These are phyloP conservation scores for Tolmerus cingulatus DNA, from an alignment of 2,888 invertebrate genomes.

Conservation along the genomic window DNA sequence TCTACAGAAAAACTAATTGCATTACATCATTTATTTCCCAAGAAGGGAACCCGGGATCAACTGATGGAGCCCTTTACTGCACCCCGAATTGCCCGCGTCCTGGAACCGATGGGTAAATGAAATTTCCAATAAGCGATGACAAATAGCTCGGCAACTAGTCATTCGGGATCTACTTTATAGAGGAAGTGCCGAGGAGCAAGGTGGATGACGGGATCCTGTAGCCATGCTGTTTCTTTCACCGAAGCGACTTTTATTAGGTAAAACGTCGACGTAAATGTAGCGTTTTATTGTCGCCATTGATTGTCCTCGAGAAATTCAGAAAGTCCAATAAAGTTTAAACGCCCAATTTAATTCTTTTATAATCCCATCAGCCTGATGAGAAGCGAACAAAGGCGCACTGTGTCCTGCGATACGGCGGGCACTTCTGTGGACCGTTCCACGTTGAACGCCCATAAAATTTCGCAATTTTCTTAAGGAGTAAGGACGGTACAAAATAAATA, in stretches of 20 bases:
- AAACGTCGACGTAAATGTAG: slow-evolving; percentile 47
- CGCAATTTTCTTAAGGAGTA: neutral
- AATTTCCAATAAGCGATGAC: slow-evolving; percentile 48
- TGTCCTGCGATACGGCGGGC: neutral
- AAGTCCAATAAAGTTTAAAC: slow-evolving; percentile 43
- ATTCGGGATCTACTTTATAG: slow-evolving; percentile 14
- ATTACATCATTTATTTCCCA: slow-evolving; percentile 48
- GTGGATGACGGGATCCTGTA: slow-evolving; percentile 8
- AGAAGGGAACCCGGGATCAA: slow-evolving; percentile 19
- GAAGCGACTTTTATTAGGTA: slow-evolving; percentile 44
- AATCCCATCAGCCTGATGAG: slow-evolving; percentile 40
- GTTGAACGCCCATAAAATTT: neutral
- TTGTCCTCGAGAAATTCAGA: slow-evolving; percentile 20
- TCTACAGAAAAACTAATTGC: slow-evolving; percentile 49
- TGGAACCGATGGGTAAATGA: slow-evolving; percentile 31
- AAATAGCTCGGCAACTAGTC: slow-evolving; percentile 44
- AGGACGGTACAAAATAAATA: neutral
- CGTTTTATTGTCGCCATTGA: slow-evolving; percentile 46
- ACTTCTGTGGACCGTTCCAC: neutral
- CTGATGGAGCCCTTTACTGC: slow-evolving; percentile 5
- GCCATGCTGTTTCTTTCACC: neutral
- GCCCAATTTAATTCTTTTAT: slow-evolving; percentile 47
- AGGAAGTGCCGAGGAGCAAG: neutral
- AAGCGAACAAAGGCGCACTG: neutral
- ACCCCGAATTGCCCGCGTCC: neutral